A percentile compares a stretch with the other conserved stretches of the same genome.
Conservation (phyloP, 2,797 vertebrate species). For the Chaenodraco wilsoni region DNA sequence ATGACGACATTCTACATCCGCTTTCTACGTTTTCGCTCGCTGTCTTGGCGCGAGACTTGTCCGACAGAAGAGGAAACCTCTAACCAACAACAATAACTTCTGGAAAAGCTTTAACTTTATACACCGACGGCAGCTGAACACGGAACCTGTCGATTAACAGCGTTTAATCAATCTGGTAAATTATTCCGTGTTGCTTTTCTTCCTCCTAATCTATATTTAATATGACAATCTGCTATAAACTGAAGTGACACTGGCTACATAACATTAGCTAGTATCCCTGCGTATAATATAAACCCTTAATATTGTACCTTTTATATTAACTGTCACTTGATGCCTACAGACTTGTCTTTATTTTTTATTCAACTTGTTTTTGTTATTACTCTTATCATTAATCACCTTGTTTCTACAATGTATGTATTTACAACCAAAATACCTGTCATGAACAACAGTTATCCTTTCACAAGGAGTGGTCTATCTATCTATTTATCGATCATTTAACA, state of each 20-base stretch:
- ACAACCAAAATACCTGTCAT: too few relatives aligned
- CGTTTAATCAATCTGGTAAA: background rate
- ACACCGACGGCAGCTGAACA: background rate
- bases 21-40: conserved; percentile 10
- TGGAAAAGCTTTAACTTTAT: background rate
- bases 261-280: background rate
- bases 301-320: background rate
- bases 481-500: too few relatives aligned
- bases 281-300: background rate
- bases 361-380: too few relatives aligned
- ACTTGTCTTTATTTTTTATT: too few relatives aligned
- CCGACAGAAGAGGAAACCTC: too few relatives aligned
- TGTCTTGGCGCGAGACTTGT: conserved; percentile 72
- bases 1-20: conserved; percentile 61
- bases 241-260: conserved; percentile 1
- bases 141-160: background rate
- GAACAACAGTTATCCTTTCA: too few relatives aligned
- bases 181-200: background rate
- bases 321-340: background rate
- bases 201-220: fast-evolving
- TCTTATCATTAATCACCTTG: too few relatives aligned
- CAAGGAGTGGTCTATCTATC: too few relatives aligned
- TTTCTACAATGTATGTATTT: too few relatives aligned
- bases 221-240: background rate
- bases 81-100: fast-evolving